These are phyloP conservation scores for Rhinopithecus roxellana DNA, from an alignment of 2,113 vertebrate species.

Conservation along the genomic window DNA sequence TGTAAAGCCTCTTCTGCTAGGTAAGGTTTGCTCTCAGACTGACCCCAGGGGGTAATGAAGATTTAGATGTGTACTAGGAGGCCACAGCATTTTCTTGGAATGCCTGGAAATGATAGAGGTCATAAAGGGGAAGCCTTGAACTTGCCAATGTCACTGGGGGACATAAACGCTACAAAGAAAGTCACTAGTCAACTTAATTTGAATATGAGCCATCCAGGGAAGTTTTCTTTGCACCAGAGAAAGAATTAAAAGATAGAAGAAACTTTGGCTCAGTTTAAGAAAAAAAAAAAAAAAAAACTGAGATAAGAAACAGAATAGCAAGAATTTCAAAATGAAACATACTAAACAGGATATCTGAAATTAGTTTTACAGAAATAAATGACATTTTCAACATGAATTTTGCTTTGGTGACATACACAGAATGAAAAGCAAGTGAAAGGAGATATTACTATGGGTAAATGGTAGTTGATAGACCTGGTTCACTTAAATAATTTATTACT, in stretches of 20 bases:
- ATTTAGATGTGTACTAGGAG: neutral
- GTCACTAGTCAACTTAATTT: neutral
- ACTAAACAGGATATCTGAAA: neutral
- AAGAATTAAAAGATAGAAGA: neutral
- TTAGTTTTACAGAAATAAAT: neutral
- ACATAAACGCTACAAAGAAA: neutral
- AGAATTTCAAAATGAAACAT: constrained; percentile 19
- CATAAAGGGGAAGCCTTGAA: neutral
- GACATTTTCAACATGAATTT: neutral
- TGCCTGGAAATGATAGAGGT: neutral
- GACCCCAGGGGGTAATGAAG: neutral
- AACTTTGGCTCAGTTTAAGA: neutral
- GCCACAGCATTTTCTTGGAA: neutral
- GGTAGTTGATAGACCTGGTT: neutral
- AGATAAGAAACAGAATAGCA: neutral
- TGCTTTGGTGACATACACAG: neutral
- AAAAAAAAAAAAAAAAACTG: constrained; percentile 7
- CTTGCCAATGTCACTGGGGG: fast-evolving
- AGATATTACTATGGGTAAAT: neutral
- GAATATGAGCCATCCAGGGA: neutral
- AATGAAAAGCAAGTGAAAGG: neutral
- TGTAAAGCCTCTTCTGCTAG: neutral
- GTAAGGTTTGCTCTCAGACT: neutral
- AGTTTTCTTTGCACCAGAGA: neutral
- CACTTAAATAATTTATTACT: neutral